Base-by-base conservation (phyloP, 2,113 vertebrate genomes). In the Mustelus asterias region DNA sequence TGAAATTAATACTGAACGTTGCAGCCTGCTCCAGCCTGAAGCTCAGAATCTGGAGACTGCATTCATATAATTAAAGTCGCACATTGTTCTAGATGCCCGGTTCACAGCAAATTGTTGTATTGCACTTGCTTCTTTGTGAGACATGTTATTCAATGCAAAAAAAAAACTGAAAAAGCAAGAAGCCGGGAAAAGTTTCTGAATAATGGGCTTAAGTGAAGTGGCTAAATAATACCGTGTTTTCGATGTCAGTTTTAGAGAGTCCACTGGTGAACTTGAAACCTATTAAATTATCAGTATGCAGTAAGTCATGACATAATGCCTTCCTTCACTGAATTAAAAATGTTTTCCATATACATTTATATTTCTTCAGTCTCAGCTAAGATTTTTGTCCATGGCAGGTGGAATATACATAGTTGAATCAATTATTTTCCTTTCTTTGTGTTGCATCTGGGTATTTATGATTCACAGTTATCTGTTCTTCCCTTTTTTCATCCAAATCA, bases 401-500 rank as follows among this genome's bases (percentile, higher is more conserved):
- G 70, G 67, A 20, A 76, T 70, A 72, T 48, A 44, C 70, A 41
- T 54, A 95, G 41, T 76, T 72, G 94, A 72, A 76, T 70, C 67
- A 95, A 72, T 44, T 54, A 24, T 70, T 94, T 94, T 72, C 37
- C 44, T 95, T 95, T 48, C 94, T 95, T 54, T 76, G 41, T 95
- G 65, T 72, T 72, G 94, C 41, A 72, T 67, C 44, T 95, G 94
- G 70, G 26, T 72, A 26, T 72, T 48, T 33, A 54, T 95, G 94
- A 95, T 95, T 95, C 94, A 48, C 10, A 72, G 67, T 72, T 44
- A 70, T 95, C 69, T 95, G 97, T 97, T 97, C 98, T 97, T 97
- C 97, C 97, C 98, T 99, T 98, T 98, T 98, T 98, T 98, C 97
- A 97, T 98, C 98, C 97, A 97, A 97, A 97, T 98, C 98, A 97